A percentile compares a stretch with the other conserved stretches of the same genome.
phyloP scores from a whole-genome alignment of 2,113 vertebrate species.

The Lipophrys pholis region DNA sequence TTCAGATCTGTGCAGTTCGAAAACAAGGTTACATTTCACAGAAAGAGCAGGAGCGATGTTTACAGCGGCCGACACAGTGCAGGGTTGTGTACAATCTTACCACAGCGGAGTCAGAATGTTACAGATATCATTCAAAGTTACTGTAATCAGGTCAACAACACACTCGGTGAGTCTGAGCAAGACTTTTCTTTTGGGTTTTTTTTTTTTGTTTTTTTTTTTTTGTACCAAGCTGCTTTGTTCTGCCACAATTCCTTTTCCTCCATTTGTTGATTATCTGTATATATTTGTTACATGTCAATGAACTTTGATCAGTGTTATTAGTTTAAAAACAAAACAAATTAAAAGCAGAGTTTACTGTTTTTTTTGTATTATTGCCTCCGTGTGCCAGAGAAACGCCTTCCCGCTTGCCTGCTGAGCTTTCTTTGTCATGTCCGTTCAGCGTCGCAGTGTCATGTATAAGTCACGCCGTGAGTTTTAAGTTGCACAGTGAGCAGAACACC shows the following conservation, averaged over 20 bases:
- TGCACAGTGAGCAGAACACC: conserved; percentile 44
- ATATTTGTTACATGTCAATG: conserved; percentile 70
- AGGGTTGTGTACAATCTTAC: conserved; percentile 50
- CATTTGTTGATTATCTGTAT: conserved; percentile 70
- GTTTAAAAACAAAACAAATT: conserved; percentile 55
- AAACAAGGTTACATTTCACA: conserved; percentile 25
- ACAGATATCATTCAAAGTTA: conserved; percentile 55
- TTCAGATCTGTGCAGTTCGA: conserved; percentile 16
- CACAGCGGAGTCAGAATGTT: conserved; percentile 45
- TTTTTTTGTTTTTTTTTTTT: conserved; percentile 56
- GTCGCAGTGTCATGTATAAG: conserved; percentile 15
- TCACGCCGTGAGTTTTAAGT: conserved; percentile 10
- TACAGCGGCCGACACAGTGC: conserved; percentile 50
- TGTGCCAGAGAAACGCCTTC: conserved; percentile 44
- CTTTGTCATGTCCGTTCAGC: conserved; percentile 35
- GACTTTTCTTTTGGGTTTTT: not conserved
- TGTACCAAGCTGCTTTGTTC: conserved; percentile 68
- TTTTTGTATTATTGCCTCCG: conserved; percentile 27
- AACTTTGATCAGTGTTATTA: conserved; percentile 71
- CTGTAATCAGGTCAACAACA: conserved; percentile 59
- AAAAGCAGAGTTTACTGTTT: conserved; percentile 26
- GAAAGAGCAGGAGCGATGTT: conserved; percentile 62
- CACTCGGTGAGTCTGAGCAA: conserved; percentile 28
- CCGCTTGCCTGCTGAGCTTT: conserved; percentile 36
- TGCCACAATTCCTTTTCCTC: conserved; percentile 49